Percentiles rank a stretch among this genome's conserved stretches.
phyloP scores from a whole-genome alignment of 1,140 invertebrate genomes.

The Drosophila kikkawai region DNA sequence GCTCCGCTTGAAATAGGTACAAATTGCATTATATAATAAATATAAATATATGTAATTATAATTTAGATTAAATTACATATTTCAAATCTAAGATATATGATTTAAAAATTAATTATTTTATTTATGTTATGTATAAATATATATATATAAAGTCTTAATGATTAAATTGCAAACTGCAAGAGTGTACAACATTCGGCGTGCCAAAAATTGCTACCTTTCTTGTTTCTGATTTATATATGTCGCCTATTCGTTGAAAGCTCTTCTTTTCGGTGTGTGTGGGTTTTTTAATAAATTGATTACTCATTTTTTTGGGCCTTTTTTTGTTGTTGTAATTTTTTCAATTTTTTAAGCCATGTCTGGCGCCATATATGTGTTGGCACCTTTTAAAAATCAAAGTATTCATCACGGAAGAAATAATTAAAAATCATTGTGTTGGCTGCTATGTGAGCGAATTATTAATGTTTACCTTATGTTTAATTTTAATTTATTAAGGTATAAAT shows the following conservation, averaged over 20 bases:
- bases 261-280: slow-evolving; percentile 14
- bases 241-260: slow-evolving; percentile 19
- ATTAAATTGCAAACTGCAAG: too few species aligned
- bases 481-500: too few species aligned
- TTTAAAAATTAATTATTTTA: too few species aligned
- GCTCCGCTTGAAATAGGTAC: too few species aligned
- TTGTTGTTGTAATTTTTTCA: background rate
- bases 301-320: background rate
- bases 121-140: too few species aligned
- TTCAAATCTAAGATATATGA: too few species aligned
- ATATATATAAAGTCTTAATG: too few species aligned
- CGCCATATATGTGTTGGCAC: slow-evolving; percentile 15
- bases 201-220: too few species aligned
- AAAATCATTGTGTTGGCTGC: background rate
- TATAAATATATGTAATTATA: too few species aligned
- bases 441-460: slow-evolving; percentile 17
- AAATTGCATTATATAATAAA: too few species aligned
- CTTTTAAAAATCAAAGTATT: slow-evolving; percentile 22
- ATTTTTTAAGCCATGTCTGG: slow-evolving; percentile 10
- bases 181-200: too few species aligned
- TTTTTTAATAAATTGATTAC: slow-evolving; percentile 6
- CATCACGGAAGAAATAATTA: slow-evolving; percentile 30
- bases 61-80: too few species aligned
- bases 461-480: background rate
- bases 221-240: slow-evolving; percentile 34